Evolutionary conservation across 2,888 invertebrate genomes (phyloP).

Genomic region (Lasius fuliginosus): DNA sequence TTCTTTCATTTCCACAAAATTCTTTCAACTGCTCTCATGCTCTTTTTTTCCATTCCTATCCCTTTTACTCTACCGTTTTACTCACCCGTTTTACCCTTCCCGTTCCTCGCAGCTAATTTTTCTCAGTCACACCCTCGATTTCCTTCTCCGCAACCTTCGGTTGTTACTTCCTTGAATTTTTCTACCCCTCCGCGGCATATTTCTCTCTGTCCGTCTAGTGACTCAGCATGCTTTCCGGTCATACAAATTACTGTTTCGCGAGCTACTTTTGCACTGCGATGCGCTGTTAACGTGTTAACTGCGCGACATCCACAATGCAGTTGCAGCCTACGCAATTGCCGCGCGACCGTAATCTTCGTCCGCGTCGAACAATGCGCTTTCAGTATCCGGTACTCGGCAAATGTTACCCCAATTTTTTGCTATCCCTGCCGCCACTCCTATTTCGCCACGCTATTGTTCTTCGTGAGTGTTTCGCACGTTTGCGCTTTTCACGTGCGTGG

Average conservation of each 20-base stretch:
- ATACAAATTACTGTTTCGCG: slow-evolving; percentile 71
- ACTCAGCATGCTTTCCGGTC: slow-evolving; percentile 63
- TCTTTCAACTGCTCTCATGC: neutral
- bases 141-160: slow-evolving; percentile 5
- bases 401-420: slow-evolving; percentile 40
- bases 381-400: slow-evolving; percentile 28
- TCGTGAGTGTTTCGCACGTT: slow-evolving; percentile 40
- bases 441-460: slow-evolving; percentile 30
- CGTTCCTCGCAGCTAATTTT: slow-evolving; percentile 32
- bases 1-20: slow-evolving; percentile 24
- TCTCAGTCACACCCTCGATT: slow-evolving; percentile 49
- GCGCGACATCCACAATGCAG: slow-evolving; percentile 20
- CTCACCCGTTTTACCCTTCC: too few relatives aligned
- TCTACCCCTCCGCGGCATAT: neutral
- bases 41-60: neutral
- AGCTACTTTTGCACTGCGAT: slow-evolving; percentile 63
- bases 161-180: slow-evolving; percentile 23
- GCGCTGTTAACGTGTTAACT: neutral
- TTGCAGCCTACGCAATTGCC: slow-evolving; percentile 6
- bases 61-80: slow-evolving; percentile 13
- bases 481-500: slow-evolving; percentile 46
- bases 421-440: neutral
- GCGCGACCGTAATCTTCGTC: slow-evolving; percentile 34
- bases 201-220: slow-evolving; percentile 37
- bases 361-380: slow-evolving; percentile 39